These are phyloP conservation scores for Numenius phaeopus DNA, from an alignment of 2,797 vertebrate species.

Conservation along the genomic window DNA sequence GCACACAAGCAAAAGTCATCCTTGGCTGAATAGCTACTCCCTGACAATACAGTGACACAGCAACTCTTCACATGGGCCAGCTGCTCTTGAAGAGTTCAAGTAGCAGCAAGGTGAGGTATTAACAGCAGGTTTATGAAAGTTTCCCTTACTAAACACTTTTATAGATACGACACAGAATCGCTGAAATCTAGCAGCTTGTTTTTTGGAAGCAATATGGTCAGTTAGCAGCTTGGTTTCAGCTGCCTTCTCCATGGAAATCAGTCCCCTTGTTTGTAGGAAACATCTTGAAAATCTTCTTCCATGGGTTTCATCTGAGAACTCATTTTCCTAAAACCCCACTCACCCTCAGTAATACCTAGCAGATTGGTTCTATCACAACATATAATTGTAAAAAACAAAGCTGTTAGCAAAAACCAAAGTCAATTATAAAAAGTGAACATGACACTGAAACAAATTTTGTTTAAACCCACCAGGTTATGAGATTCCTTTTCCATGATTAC, in stretches of 20 bases:
- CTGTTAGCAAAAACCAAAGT: neutral
- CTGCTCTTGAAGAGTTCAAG: neutral
- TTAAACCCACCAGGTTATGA: neutral
- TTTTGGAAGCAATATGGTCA: neutral
- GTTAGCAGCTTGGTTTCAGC: neutral
- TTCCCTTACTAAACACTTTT: neutral
- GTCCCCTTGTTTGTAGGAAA: neutral
- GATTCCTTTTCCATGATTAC: neutral
- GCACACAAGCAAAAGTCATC: accelerated
- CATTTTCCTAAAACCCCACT: neutral
- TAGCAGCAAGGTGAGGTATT: neutral
- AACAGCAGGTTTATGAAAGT: neutral
- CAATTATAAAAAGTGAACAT: neutral
- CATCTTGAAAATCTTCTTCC: neutral
- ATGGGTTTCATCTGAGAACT: neutral
- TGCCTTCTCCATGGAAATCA: neutral
- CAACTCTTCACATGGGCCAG: neutral
- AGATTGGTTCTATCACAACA: neutral
- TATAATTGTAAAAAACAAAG: neutral
- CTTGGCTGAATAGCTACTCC: neutral
- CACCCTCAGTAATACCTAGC: neutral
- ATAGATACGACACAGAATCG: neutral
- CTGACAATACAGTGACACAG: neutral
- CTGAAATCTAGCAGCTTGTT: neutral
- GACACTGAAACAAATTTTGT: neutral